phyloP scores from a whole-genome alignment of 2,797 vertebrate species.

The Euphonia xanthogaster region DNA sequence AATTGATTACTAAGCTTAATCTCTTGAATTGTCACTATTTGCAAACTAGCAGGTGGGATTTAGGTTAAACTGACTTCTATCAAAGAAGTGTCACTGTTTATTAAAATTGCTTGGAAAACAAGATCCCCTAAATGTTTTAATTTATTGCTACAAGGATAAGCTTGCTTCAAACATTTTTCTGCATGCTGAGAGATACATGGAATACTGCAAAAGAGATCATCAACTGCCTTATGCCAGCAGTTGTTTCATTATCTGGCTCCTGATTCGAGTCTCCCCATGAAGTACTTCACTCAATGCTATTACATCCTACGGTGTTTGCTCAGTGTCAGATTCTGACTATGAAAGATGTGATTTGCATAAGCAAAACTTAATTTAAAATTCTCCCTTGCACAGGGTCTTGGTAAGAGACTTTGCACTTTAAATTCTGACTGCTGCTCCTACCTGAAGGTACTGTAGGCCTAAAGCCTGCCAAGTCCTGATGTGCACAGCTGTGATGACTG shows the following conservation, averaged over 20 bases:
- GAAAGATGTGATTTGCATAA: not conserved
- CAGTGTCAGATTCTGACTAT: not conserved
- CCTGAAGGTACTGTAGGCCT: not conserved
- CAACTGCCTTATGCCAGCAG: not conserved
- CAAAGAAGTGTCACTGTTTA: not conserved
- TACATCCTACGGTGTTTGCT: not conserved
- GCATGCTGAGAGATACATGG: not conserved
- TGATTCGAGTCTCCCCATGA: not conserved
- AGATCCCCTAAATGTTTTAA: not conserved
- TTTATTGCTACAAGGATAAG: not conserved
- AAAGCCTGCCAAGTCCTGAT: constrained; percentile 5
- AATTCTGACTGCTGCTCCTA: not conserved
- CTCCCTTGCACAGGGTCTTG: not conserved
- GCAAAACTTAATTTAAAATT: not conserved
- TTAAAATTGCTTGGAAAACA: not conserved
- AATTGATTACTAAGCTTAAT: not conserved
- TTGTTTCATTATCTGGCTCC: constrained; percentile 5
- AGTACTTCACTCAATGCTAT: not conserved
- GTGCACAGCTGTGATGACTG: not conserved
- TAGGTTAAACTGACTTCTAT: not conserved
- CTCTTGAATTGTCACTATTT: not conserved
- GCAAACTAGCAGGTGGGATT: not conserved
- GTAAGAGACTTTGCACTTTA: not conserved
- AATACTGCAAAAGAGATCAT: not conserved
- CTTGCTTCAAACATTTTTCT: not conserved